Evolutionary conservation across 30 jellyfish, hydroid and myxozoan genomes (phyloP), one percentile per base, ranked within the genome.

Genomic region (Morbakka virulenta): DNA sequence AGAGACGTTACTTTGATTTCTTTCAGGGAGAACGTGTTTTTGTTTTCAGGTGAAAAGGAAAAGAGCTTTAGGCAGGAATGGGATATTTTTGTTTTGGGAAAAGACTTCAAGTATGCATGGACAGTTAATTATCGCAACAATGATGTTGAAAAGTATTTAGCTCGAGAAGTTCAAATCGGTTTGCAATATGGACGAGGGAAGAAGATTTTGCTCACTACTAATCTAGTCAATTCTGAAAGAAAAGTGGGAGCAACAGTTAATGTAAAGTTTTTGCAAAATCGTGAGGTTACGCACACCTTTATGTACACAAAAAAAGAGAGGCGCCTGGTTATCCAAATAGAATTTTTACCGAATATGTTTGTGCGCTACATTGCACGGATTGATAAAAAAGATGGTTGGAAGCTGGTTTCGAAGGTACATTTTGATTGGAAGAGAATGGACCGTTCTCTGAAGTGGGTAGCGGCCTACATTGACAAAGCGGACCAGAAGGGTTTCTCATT

Each of bases 261-360:
- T 61, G 82, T 86, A 64, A 95, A 81, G 74, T 93, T 85, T 76
- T 64, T 93, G 0, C 99, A 96, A 4, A 84, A 83, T 6, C 85
- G 89, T 26, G 62, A 36, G 21, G 84, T 93, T 66, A 62, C 69
- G 14, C 97, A 93, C 62, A 32, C 33, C 24, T 36, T 88, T 63
- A 50, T 35, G 22, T 85, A 74, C 90, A 31, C 28, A 84, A 86
- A 77, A 33, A 50, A 28, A 20, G 67, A 75, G 35, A 79, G 69
- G 13, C 79, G 70, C 36, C 41, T 93, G 14, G 93, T 72, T 6
- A 76, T 73, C 34, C 36, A 92, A 36, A 62, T 93, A 32, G 99
- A 93, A 50, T 93, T 93, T 70, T 68, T 93, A 85, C 99, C 99
- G 13, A 93, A 77, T 77, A 93, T 93, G 99, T 81, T 52, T 64